A percentile compares a stretch with the other conserved stretches of the same genome.
phyloP scores from a whole-genome alignment of 2,888 invertebrate genomes.

The Busseola fusca region DNA sequence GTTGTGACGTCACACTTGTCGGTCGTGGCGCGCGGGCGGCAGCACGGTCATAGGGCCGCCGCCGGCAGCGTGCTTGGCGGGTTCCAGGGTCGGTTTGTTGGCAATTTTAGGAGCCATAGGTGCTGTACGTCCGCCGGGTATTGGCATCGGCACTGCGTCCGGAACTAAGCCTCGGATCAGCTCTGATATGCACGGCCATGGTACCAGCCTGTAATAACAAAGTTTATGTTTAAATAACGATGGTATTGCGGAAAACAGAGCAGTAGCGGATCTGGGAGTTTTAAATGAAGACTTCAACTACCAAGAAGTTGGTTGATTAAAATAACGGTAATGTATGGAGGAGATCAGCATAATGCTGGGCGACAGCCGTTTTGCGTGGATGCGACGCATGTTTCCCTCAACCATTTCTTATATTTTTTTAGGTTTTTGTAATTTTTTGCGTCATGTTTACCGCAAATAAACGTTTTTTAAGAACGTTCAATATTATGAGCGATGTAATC shows the following conservation, averaged over 20 bases:
- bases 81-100: conserved; percentile 45
- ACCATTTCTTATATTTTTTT: no score
- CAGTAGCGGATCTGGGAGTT: no score
- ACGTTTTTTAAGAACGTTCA: no score
- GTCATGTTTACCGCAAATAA: no score
- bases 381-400: no score
- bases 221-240: not conserved
- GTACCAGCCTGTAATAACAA: conserved; percentile 90
- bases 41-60: conserved; percentile 79
- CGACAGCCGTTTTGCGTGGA: no score
- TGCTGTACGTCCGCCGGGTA: conserved; percentile 16
- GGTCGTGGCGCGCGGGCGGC: conserved; percentile 81
- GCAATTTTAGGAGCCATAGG: conserved; percentile 24
- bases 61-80: conserved; percentile 72
- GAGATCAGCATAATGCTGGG: no score
- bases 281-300: no score
- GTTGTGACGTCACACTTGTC: conserved; percentile 66
- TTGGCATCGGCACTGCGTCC: conserved; percentile 89
- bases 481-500: not conserved
- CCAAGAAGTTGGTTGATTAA: not conserved
- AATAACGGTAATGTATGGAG: no score
- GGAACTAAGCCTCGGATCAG: conserved; percentile 91
- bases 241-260: not conserved
- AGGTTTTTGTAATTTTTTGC: no score
- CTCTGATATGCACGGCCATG: conserved; percentile 91